A percentile compares a stretch with the other conserved stretches of the same genome.
These are phyloP conservation scores for Eubucco bourcierii DNA, from an alignment of 2,113 vertebrate genomes.

Conservation along the genomic window DNA sequence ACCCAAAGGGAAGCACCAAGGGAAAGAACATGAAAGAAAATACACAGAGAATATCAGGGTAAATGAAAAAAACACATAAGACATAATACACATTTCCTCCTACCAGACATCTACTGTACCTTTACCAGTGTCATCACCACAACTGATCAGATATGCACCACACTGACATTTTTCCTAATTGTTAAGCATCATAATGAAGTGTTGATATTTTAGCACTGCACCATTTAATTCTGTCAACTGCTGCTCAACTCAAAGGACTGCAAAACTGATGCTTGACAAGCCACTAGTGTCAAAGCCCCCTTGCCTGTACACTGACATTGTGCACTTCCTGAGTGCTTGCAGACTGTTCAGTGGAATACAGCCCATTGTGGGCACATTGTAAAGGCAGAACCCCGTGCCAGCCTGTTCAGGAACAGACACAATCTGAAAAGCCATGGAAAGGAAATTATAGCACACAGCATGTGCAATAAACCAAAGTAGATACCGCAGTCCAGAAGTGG, in stretches of 20 bases:
- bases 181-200: not conserved
- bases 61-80: not conserved
- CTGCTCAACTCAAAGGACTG: not conserved
- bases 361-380: not conserved
- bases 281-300: not conserved
- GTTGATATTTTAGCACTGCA: not conserved
- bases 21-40: not conserved
- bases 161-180: not conserved
- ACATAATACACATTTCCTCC: not conserved
- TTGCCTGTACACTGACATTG: not conserved
- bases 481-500: not conserved
- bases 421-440: not conserved
- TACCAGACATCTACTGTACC: not conserved
- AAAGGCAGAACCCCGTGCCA: not conserved
- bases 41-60: not conserved
- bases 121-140: not conserved
- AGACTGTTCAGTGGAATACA: not conserved
- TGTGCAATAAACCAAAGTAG: not conserved
- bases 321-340: not conserved
- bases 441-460: not conserved
- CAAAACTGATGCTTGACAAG: not conserved
- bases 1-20: not conserved
- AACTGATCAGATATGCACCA: not conserved
- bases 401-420: not conserved
- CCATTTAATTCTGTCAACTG: not conserved